Evolutionary conservation across 2,797 vertebrate species (phyloP).

Genomic region (Gephyroberyx darwinii): DNA sequence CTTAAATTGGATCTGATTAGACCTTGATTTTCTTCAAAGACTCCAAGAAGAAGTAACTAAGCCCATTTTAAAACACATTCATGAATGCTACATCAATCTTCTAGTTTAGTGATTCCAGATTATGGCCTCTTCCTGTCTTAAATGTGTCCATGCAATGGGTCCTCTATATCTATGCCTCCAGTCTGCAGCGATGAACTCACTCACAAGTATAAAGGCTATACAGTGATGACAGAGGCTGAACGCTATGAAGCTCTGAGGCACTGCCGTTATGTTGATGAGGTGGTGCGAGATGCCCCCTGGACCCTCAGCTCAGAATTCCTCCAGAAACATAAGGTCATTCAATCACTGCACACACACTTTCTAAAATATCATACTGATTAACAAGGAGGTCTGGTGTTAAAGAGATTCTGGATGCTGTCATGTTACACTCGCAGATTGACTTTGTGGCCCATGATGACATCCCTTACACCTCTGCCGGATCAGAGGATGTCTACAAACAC

Average conservation of each 20-base stretch:
- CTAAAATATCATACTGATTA: not conserved
- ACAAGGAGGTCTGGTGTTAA: not conserved
- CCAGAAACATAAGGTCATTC: slow-evolving; percentile 90
- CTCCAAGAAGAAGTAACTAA: not conserved
- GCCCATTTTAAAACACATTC: not conserved
- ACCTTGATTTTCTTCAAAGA: no score
- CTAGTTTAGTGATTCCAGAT: not conserved
- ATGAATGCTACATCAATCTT: not conserved
- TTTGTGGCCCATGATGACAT: slow-evolving; percentile 99
- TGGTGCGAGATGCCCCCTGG: slow-evolving; percentile 96
- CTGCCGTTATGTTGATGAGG: slow-evolving; percentile 98
- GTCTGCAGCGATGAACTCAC: slow-evolving; percentile 98
- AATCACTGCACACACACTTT: slow-evolving; percentile 15
- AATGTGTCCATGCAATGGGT: not conserved
- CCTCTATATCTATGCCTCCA: slow-evolving; percentile 62
- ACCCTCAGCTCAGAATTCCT: slow-evolving; percentile 93
- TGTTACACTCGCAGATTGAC: slow-evolving; percentile 87
- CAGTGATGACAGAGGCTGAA: slow-evolving; percentile 96
- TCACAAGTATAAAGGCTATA: slow-evolving; percentile 96
- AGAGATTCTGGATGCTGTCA: slow-evolving; percentile 29
- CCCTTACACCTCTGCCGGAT: slow-evolving; percentile 96
- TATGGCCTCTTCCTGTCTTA: not conserved
- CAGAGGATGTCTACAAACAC: slow-evolving; percentile 96
- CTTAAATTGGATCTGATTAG: no score
- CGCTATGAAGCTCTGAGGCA: slow-evolving; percentile 95